These are phyloP conservation scores for Nycticorax nycticorax DNA, from an alignment of 2,113 vertebrate species.

Conservation along the genomic window DNA sequence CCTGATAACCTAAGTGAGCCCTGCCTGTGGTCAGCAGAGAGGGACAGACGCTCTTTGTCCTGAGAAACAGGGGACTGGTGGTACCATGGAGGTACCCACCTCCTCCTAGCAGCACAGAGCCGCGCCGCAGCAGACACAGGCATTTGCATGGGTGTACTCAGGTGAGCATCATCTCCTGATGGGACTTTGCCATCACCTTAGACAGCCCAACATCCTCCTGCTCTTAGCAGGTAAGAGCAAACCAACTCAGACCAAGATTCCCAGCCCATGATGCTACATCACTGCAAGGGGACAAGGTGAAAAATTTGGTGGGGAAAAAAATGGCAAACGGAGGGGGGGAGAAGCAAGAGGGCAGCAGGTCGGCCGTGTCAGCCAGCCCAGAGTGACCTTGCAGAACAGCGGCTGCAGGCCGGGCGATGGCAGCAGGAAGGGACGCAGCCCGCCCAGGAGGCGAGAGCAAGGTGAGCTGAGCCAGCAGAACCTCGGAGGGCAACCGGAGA, in stretches of 20 bases:
- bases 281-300: rapidly evolving
- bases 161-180: not conserved
- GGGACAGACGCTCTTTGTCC: not conserved
- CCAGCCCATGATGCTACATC: rapidly evolving
- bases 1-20: not conserved
- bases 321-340: rapidly evolving
- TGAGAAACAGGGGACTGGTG: not conserved
- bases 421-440: rapidly evolving
- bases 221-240: not conserved
- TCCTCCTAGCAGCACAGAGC: not conserved
- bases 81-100: not conserved
- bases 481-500: not conserved
- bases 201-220: not conserved
- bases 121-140: rapidly evolving
- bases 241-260: not conserved
- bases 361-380: rapidly evolving
- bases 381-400: not conserved
- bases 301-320: not conserved
- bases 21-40: not conserved
- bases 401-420: too few relatives aligned
- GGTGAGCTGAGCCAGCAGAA: not conserved
- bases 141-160: rapidly evolving
- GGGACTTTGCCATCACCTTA: not conserved
- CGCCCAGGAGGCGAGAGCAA: not conserved
- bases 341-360: rapidly evolving